These are phyloP conservation scores for Chrysaora quinquecirrha DNA, from an alignment of 30 jellyfish, hydroid and myxozoan genomes.

Conservation along the genomic window DNA sequence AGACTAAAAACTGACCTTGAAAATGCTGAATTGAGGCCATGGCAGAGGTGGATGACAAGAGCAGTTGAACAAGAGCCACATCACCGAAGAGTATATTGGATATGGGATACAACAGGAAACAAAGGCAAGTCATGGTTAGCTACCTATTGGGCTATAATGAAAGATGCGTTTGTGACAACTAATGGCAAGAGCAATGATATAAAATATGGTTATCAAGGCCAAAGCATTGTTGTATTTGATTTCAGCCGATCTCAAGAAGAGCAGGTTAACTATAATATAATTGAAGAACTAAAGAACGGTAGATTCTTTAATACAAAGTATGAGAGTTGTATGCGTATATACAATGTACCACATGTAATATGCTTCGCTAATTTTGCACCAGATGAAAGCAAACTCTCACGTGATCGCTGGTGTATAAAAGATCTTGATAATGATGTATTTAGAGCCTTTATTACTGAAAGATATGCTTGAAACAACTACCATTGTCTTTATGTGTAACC, in stretches of 20 bases:
- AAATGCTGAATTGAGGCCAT: neutral
- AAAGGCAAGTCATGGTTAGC: slow-evolving; percentile 21
- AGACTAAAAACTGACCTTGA: neutral
- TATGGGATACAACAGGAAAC: slow-evolving; percentile 23
- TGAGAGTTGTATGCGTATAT: too few relatives aligned
- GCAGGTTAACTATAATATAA: slow-evolving; percentile 1
- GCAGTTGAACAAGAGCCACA: neutral
- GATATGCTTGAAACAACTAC: too few relatives aligned
- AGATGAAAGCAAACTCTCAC: too few relatives aligned
- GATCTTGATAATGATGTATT: too few relatives aligned
- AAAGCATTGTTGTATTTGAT: slow-evolving; percentile 4
- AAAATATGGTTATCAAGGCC: slow-evolving; percentile 5
- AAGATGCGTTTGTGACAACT: neutral
- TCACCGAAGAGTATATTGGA: neutral
- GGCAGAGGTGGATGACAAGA: neutral
- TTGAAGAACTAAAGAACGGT: slow-evolving; percentile 6
- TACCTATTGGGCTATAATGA: neutral
- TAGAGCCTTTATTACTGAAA: too few relatives aligned
- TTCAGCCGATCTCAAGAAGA: slow-evolving; percentile 21
- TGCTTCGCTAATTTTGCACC: too few relatives aligned
- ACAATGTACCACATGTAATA: too few relatives aligned
- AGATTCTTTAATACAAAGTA: neutral
- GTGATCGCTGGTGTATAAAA: too few relatives aligned
- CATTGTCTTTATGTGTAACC: too few relatives aligned
- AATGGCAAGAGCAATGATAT: slow-evolving; percentile 5